These are phyloP conservation scores for Aromia moschata DNA, from an alignment of 2,888 invertebrate genomes.

Conservation along the genomic window DNA sequence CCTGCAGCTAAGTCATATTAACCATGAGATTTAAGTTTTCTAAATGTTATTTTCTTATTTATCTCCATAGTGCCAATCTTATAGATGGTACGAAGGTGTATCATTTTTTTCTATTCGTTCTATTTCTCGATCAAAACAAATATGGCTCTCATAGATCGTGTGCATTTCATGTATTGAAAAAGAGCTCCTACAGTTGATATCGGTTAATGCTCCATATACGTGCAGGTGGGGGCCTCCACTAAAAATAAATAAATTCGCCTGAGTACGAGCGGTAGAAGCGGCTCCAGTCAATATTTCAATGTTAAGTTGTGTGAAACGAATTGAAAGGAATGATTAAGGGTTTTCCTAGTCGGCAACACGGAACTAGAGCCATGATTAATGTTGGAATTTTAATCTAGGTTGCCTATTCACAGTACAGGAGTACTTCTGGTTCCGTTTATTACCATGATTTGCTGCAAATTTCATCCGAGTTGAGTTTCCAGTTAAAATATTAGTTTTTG, in stretches of 20 bases:
- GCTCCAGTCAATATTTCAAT: conserved; percentile 21
- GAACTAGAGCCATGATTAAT: conserved; percentile 21
- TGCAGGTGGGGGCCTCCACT: background rate
- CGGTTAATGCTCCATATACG: conserved; percentile 2
- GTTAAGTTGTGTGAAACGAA: conserved; percentile 21
- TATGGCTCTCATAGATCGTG: too few relatives aligned
- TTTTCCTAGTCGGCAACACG: conserved; percentile 18
- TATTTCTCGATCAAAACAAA: too few relatives aligned
- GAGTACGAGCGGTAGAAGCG: conserved; percentile 10
- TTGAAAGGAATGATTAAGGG: conserved; percentile 24
- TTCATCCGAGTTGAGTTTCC: background rate
- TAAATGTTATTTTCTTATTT: too few relatives aligned
- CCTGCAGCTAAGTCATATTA: too few relatives aligned
- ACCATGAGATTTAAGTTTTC: too few relatives aligned
- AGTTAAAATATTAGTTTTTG: too few relatives aligned
- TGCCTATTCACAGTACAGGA: conserved; percentile 15
- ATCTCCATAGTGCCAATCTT: too few relatives aligned
- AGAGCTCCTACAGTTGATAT: conserved; percentile 11
- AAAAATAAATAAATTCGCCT: conserved; percentile 17
- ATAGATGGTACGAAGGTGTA: too few relatives aligned
- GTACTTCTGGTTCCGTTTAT: background rate
- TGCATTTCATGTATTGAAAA: background rate
- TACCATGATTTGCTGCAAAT: background rate
- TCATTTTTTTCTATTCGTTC: too few relatives aligned
- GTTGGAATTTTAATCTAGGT: conserved; percentile 23